These are phyloP conservation scores for Drosophila rellima DNA, from an alignment of 2,888 invertebrate species.

Conservation along the genomic window DNA sequence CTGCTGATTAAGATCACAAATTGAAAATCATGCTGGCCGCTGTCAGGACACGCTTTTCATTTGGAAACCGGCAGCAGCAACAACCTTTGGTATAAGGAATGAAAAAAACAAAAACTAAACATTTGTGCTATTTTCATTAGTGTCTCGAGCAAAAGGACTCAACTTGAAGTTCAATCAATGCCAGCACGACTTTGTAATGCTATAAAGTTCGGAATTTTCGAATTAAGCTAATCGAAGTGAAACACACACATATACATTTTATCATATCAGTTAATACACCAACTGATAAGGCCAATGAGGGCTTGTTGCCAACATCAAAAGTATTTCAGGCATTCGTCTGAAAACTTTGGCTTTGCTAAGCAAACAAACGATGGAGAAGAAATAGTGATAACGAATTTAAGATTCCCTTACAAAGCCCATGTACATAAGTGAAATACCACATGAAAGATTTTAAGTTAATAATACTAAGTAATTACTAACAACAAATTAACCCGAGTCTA, in stretches of 20 bases:
- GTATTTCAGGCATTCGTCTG: constrained; percentile 34
- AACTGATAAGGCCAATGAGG: constrained; percentile 15
- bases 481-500: background rate
- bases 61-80: constrained; percentile 1
- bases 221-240: constrained; percentile 66
- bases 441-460: too few relatives aligned
- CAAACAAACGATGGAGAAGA: background rate
- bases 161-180: constrained; percentile 43
- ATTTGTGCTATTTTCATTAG: constrained; percentile 78
- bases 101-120: constrained; percentile 38
- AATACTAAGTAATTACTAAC: background rate
- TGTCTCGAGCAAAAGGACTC: constrained; percentile 22
- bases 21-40: constrained; percentile 76
- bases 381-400: background rate
- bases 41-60: constrained; percentile 54
- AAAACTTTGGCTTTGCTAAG: constrained; percentile 32
- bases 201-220: constrained; percentile 54
- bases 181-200: constrained; percentile 28
- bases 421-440: too few relatives aligned
- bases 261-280: constrained; percentile 16
- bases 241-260: background rate
- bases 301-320: constrained; percentile 39
- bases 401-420: background rate
- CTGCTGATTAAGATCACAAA: constrained; percentile 84
- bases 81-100: background rate